These are phyloP conservation scores for Drosophila bipectinata DNA, from an alignment of 1,140 invertebrate species.

Conservation along the genomic window DNA sequence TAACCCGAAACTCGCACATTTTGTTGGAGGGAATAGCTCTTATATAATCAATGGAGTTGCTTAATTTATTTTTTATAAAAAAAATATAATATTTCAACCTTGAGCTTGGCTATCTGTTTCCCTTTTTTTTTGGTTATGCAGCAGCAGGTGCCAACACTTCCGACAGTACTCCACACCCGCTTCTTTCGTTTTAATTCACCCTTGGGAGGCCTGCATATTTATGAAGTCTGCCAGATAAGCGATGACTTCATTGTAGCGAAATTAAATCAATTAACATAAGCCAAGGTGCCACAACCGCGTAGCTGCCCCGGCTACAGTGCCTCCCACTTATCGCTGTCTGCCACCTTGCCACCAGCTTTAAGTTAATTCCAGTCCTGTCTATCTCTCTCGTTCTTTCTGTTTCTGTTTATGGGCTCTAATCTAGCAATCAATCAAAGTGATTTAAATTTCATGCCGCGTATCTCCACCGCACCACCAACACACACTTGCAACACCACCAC, in stretches of 20 bases:
- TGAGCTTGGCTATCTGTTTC: slow-evolving; percentile 17
- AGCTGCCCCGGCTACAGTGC: background rate
- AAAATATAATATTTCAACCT: slow-evolving; percentile 33
- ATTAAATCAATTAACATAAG: slow-evolving; percentile 80
- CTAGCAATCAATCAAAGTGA: slow-evolving; percentile 81
- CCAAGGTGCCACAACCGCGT: slow-evolving; percentile 44
- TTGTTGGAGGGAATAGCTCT: slow-evolving; percentile 25
- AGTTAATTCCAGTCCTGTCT: slow-evolving; percentile 13
- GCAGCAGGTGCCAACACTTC: slow-evolving; percentile 41
- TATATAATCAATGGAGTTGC: slow-evolving; percentile 51
- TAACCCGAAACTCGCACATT: slow-evolving; percentile 66
- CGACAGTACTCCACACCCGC: slow-evolving; percentile 10
- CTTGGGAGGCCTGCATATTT: slow-evolving; percentile 57
- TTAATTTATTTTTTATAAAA: slow-evolving; percentile 5
- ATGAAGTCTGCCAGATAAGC: slow-evolving; percentile 62
- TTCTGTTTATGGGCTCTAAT: slow-evolving; percentile 45
- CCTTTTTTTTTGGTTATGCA: background rate
- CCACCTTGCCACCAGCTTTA: slow-evolving; percentile 35
- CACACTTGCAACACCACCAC: slow-evolving; percentile 8
- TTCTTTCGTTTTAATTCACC: slow-evolving; percentile 16
- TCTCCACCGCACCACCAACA: slow-evolving; percentile 19
- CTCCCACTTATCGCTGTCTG: slow-evolving; percentile 35
- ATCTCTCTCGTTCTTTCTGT: background rate
- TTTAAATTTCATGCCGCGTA: slow-evolving; percentile 78
- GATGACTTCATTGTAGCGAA: slow-evolving; percentile 79